Conservation (phyloP, 2,888 invertebrate species). For the Pediacus dermestoides region DNA sequence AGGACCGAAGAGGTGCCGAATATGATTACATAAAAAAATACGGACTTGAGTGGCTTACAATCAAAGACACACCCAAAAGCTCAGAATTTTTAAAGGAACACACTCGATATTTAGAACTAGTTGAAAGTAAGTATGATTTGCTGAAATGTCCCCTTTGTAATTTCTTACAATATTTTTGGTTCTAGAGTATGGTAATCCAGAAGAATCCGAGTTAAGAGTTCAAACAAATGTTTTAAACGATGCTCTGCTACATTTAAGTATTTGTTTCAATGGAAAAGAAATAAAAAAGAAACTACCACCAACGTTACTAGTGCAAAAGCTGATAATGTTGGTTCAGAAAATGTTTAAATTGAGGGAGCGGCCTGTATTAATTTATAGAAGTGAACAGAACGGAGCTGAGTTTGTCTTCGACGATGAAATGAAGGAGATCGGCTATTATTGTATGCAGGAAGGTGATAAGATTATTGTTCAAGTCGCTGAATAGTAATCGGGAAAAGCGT, state of each 20-base stretch:
- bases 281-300: slow-evolving; percentile 69
- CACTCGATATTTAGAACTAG: slow-evolving; percentile 70
- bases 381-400: slow-evolving; percentile 60
- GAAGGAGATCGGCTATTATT: slow-evolving; percentile 78
- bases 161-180: slow-evolving; percentile 32
- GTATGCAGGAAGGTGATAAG: slow-evolving; percentile 78
- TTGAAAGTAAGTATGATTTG: slow-evolving; percentile 62
- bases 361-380: slow-evolving; percentile 54
- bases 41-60: slow-evolving; percentile 68
- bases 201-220: slow-evolving; percentile 64
- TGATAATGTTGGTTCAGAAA: slow-evolving; percentile 75
- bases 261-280: slow-evolving; percentile 52
- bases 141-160: slow-evolving; percentile 12
- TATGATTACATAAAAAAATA: slow-evolving; percentile 86
- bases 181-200: slow-evolving; percentile 79
- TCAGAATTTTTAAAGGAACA: slow-evolving; percentile 64
- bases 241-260: slow-evolving; percentile 63
- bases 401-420: slow-evolving; percentile 77
- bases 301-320: slow-evolving; percentile 77
- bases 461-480: slow-evolving; percentile 61
- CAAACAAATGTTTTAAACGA: slow-evolving; percentile 63
- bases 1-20: slow-evolving; percentile 80
- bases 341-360: slow-evolving; percentile 58
- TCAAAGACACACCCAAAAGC: slow-evolving; percentile 50
- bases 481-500: too few species aligned